phyloP scores from a whole-genome alignment of 2,113 vertebrate genomes.

The Oreochromis aureus region DNA sequence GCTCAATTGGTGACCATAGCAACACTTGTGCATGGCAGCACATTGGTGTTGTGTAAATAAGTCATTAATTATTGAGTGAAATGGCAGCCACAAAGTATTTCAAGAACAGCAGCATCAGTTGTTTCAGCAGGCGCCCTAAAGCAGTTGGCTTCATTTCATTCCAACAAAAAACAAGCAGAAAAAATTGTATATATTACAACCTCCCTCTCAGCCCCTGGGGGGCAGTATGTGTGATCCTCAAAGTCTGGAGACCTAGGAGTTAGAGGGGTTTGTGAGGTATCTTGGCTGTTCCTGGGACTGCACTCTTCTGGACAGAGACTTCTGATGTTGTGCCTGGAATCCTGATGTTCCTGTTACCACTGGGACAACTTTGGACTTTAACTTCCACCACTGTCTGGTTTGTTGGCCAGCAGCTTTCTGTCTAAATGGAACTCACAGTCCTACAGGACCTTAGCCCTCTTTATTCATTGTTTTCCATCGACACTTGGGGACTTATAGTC shows the following conservation, averaged over 20 bases:
- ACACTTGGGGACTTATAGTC: background rate
- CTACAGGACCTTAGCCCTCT: background rate
- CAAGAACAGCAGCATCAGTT: background rate
- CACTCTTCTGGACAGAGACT: background rate
- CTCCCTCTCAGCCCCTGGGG: background rate
- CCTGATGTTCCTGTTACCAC: background rate
- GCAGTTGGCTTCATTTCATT: background rate
- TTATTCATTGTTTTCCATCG: accelerated
- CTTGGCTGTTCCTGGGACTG: background rate
- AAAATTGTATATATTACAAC: background rate
- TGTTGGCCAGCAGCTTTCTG: background rate
- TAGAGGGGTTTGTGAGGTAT: background rate
- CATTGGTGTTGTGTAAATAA: background rate
- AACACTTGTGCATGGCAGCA: background rate
- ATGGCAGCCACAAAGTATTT: background rate
- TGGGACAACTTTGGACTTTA: background rate
- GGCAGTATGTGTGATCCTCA: background rate
- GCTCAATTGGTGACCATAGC: background rate
- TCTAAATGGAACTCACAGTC: background rate
- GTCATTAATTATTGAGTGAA: background rate
- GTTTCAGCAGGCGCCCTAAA: background rate
- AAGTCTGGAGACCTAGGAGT: background rate
- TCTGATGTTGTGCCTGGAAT: background rate
- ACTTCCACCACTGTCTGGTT: background rate
- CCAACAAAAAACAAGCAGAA: background rate